Evolutionary conservation across 2,888 invertebrate genomes (phyloP).

Genomic region (Elegia similella): DNA sequence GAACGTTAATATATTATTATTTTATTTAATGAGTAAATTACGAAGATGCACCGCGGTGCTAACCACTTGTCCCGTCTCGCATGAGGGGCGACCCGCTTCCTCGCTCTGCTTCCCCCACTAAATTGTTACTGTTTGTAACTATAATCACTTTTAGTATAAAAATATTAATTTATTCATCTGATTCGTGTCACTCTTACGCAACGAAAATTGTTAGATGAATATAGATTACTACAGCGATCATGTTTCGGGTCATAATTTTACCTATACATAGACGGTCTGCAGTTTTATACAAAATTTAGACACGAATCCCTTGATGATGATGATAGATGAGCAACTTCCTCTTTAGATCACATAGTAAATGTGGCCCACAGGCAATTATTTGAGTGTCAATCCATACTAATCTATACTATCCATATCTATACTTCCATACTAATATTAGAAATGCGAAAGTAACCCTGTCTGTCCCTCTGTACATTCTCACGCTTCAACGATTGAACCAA

Average conservation of each 20-base stretch:
- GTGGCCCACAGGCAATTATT: too few relatives aligned
- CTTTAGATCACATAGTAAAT: too few relatives aligned
- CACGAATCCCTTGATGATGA: too few relatives aligned
- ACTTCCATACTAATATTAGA: too few relatives aligned
- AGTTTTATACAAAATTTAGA: too few relatives aligned
- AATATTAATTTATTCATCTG: slow-evolving; percentile 12
- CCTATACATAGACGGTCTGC: too few relatives aligned
- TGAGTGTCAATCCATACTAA: too few relatives aligned
- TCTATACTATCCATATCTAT: too few relatives aligned
- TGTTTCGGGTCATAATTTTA: neutral
- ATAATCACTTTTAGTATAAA: slow-evolving; percentile 13
- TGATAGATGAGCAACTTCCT: too few relatives aligned
- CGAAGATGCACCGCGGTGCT: slow-evolving; percentile 27
- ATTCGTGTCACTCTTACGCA: neutral
- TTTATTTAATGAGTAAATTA: slow-evolving; percentile 27
- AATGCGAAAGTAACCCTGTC: too few relatives aligned
- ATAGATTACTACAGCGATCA: neutral
- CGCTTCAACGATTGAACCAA: too few relatives aligned
- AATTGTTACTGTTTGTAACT: slow-evolving; percentile 26
- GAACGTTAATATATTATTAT: neutral
- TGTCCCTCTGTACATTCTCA: too few relatives aligned
- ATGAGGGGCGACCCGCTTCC: slow-evolving; percentile 42
- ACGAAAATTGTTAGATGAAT: neutral
- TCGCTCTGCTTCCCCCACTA: slow-evolving; percentile 46
- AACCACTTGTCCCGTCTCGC: slow-evolving; percentile 51